phyloP scores from a whole-genome alignment of 1,140 invertebrate genomes.

The Neelides sp. region DNA sequence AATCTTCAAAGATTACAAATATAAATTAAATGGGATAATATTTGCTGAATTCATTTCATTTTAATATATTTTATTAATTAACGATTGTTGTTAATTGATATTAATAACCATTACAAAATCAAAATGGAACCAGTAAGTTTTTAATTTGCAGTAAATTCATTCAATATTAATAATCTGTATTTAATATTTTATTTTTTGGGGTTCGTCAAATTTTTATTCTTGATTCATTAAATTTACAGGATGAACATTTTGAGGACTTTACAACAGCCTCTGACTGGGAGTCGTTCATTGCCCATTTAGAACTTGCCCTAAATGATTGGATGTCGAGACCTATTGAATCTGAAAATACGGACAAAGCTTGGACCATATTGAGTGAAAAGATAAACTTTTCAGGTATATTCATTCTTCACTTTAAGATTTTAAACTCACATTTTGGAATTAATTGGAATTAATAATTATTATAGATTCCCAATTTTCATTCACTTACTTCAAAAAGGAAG shows the following conservation, averaged over 20 bases:
- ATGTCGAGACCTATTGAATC: slow-evolving; percentile 42
- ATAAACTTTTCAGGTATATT: slow-evolving; percentile 47
- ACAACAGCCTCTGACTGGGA: slow-evolving; percentile 78
- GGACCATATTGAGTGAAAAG: slow-evolving; percentile 45
- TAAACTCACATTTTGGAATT: too few species aligned
- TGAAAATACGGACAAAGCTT: slow-evolving; percentile 37
- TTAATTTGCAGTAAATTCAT: too few species aligned
- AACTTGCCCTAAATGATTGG: slow-evolving; percentile 83
- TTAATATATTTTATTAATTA: too few species aligned
- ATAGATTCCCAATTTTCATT: slow-evolving; percentile 24
- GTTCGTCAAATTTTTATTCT: too few species aligned
- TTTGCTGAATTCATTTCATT: slow-evolving; percentile 7
- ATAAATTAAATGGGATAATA: too few species aligned
- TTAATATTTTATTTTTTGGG: too few species aligned
- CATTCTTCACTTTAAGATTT: neutral
- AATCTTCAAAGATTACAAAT: too few species aligned
- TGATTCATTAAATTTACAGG: too few species aligned
- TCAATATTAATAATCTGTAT: too few species aligned
- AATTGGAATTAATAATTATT: slow-evolving; percentile 11
- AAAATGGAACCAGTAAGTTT: too few species aligned
- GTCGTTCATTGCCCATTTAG: slow-evolving; percentile 75
- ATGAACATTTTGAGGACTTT: slow-evolving; percentile 29
- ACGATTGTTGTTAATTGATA: too few species aligned
- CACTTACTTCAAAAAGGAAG: slow-evolving; percentile 18
- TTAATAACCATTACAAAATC: too few species aligned